These are phyloP conservation scores for Ambastaia sidthimunki DNA, from an alignment of 2,797 vertebrate genomes.

Conservation along the genomic window DNA sequence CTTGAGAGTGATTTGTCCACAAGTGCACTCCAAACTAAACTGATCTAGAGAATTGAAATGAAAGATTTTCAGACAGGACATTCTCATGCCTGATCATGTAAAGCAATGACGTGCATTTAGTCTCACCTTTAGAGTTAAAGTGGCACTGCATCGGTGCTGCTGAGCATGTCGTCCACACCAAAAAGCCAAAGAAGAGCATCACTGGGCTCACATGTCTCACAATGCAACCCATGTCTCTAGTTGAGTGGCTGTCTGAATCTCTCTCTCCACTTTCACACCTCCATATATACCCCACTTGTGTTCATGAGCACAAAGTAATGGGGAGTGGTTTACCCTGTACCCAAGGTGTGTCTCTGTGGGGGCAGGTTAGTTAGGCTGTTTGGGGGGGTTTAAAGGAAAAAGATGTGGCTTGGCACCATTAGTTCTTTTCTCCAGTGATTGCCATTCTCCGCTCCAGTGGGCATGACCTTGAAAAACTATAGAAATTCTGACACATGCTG, in stretches of 20 bases:
- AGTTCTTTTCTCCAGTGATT: constrained; percentile 81
- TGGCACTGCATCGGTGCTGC: constrained; percentile 78
- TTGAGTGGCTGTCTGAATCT: constrained; percentile 61
- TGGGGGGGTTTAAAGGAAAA: constrained; percentile 47
- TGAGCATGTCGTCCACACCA: constrained; percentile 67
- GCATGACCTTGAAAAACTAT: constrained; percentile 85
- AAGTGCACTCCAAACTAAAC: constrained; percentile 5
- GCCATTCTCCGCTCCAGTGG: constrained; percentile 85
- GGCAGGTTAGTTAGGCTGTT: constrained; percentile 34
- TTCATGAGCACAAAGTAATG: constrained; percentile 64
- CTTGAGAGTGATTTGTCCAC: neutral
- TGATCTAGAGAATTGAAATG: neutral
- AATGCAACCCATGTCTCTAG: constrained; percentile 60
- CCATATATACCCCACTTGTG: constrained; percentile 77
- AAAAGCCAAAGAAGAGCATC: constrained; percentile 62
- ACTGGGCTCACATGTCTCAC: constrained; percentile 56
- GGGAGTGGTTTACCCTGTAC: constrained; percentile 70
- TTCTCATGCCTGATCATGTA: neutral
- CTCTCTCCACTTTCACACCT: constrained; percentile 59
- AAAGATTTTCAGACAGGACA: neutral
- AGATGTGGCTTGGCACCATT: constrained; percentile 78
- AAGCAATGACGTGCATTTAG: neutral
- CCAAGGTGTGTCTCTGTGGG: constrained; percentile 64
- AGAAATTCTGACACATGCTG: constrained; percentile 88
- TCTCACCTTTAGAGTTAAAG: constrained; percentile 80